Base-by-base conservation (phyloP, 2,888 invertebrate species). In the Urechis unicinctus region DNA sequence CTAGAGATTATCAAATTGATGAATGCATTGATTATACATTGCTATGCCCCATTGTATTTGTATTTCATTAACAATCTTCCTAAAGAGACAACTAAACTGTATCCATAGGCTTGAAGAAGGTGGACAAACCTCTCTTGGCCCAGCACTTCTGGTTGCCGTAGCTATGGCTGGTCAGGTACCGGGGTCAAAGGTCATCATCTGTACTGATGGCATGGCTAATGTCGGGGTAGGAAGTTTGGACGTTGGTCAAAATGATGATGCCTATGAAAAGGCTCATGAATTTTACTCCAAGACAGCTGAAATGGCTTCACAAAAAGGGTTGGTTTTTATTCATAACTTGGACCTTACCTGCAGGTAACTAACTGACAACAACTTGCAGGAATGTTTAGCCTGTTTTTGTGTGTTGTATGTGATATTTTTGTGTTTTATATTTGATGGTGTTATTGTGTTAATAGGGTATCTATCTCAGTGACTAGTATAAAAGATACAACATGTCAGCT, bases 121-220 rank as follows among this genome's bases (percentile, higher is more conserved):
- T 30, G 77, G 77, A 3, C 61, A 66, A 9, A 77, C 77, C 43
- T 75, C 77, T 3, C 65, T 77, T 2, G 77, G 77, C 3, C 76
- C 77, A 6, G 71, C 75, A 3, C 59, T 77, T 29, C 56, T 73
- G 24, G 63, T 74, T 22, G 67, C 73, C 1, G 61, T 71, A 2
- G 66, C 68, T 30, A 66, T 75, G 67, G 75, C 75, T 3, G 64
- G 69, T 24, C 64, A 68, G 47, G 64, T 69, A n/a, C 61, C 69
- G 6, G 75, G 75, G n/a, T 75, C 75, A 52, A 75, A 75, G 68
- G 69, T 77, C 29, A 73, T 77, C 52, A 60, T 77, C 29, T 76
- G 75, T 58, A 77, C 77, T 28, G 77, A 77, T 60, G 77, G 76
- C n/a, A 62, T 71, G 63, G 76, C 77, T 3, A 76, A 75, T 61